phyloP scores from a whole-genome alignment of 2,113 vertebrate species.

The Carollia perspicillata region DNA sequence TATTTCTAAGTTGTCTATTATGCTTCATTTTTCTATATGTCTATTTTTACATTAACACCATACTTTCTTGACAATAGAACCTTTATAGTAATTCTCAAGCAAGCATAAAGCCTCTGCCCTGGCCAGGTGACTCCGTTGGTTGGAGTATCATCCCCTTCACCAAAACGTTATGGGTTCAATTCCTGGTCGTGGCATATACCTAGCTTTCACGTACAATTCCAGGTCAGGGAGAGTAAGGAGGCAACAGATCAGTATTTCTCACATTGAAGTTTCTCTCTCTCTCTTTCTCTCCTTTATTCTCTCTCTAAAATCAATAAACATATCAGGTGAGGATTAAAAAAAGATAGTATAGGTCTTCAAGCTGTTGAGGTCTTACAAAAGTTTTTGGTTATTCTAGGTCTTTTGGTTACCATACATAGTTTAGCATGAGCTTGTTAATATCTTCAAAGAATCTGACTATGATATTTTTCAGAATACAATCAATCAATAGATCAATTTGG shows the following conservation, averaged over 20 bases:
- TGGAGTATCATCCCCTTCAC: no score
- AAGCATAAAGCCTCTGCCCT: background rate
- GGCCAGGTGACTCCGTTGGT: no score
- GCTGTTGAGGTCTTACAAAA: background rate
- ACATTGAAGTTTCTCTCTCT: no score
- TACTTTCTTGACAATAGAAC: background rate
- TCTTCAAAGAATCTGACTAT: background rate
- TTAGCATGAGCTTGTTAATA: background rate
- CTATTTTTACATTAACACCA: background rate
- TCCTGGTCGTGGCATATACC: no score
- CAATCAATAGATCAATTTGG: background rate
- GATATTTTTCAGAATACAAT: background rate
- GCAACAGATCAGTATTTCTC: no score
- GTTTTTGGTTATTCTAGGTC: background rate
- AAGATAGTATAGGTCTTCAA: no score
- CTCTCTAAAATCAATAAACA: no score
- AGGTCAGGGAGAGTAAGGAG: no score
- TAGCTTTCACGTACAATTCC: no score
- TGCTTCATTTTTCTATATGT: background rate
- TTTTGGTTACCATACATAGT: background rate
- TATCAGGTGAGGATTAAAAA: no score
- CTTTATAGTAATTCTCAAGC: background rate
- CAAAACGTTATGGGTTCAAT: no score
- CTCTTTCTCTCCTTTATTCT: no score
- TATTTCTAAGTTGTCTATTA: background rate